Percentiles rank a stretch among this genome's conserved stretches.
Evolutionary conservation across 2,797 vertebrate genomes (phyloP).

Genomic region (Cetoscarus ocellatus): DNA sequence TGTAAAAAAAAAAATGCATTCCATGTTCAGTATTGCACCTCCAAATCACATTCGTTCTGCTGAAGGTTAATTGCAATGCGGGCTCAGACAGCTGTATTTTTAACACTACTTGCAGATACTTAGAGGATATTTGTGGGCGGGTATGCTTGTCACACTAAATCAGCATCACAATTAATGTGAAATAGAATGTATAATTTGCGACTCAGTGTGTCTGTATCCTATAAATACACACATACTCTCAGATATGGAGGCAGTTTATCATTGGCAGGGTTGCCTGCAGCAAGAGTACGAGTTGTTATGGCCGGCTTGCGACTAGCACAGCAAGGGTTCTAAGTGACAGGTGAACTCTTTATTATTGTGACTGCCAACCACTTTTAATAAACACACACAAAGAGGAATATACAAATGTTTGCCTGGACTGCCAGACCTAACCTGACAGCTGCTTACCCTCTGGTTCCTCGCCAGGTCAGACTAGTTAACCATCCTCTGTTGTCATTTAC

Average conservation of each 20-base stretch:
- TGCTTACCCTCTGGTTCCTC: conserved; percentile 41
- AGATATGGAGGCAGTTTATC: conserved; percentile 6
- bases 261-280: conserved; percentile 40
- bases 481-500: conserved; percentile 54
- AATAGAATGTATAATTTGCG: conserved; percentile 54
- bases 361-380: conserved; percentile 38
- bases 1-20: conserved; percentile 19
- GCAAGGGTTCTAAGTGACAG: conserved; percentile 41
- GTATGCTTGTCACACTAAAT: conserved; percentile 54
- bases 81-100: conserved; percentile 29
- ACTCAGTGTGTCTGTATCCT: conserved; percentile 26
- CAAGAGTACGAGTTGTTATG: conserved; percentile 58
- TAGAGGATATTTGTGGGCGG: conserved; percentile 20
- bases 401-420: conserved; percentile 28
- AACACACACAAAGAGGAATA: not conserved
- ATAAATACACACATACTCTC: conserved; percentile 15
- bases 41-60: conserved; percentile 19
- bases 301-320: conserved; percentile 40
- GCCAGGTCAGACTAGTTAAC: conserved; percentile 68
- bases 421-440: conserved; percentile 37
- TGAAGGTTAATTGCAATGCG: conserved; percentile 60
- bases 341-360: conserved; percentile 60
- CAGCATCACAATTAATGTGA: conserved; percentile 61
- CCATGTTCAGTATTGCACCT: conserved; percentile 37
- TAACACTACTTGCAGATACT: conserved; percentile 28